These are phyloP conservation scores for Dynastes hyllus DNA, from an alignment of 2,888 invertebrate genomes.

Conservation along the genomic window DNA sequence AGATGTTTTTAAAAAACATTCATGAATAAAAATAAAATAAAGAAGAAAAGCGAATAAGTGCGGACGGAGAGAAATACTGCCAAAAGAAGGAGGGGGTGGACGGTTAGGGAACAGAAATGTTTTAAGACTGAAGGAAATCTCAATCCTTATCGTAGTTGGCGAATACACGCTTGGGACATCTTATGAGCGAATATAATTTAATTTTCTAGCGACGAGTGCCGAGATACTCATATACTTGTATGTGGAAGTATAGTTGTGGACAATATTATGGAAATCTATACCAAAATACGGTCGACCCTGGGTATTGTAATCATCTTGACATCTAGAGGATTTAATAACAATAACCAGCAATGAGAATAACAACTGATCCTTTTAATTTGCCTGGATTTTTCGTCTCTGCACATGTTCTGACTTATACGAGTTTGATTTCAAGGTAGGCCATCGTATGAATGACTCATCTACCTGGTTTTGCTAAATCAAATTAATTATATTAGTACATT, in stretches of 20 bases:
- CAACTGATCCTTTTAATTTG: too few species aligned
- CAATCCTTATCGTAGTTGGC: not conserved
- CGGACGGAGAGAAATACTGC: not conserved
- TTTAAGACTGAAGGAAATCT: slow-evolving; percentile 4
- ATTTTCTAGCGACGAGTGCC: slow-evolving; percentile 22
- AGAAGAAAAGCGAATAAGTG: slow-evolving; percentile 55
- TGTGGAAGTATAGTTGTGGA: not conserved
- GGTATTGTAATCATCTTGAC: too few species aligned
- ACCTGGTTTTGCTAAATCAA: too few species aligned
- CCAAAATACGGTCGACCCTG: too few species aligned
- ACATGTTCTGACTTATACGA: too few species aligned
- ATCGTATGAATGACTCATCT: too few species aligned
- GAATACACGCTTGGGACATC: slow-evolving; percentile 29
- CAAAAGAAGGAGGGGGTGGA: not conserved
- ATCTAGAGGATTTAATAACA: too few species aligned
- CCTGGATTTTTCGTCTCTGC: too few species aligned
- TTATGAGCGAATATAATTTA: slow-evolving; percentile 37
- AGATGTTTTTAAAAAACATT: slow-evolving; percentile 62
- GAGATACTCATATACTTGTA: slow-evolving; percentile 21
- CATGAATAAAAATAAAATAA: slow-evolving; percentile 67
- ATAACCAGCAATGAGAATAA: too few species aligned
- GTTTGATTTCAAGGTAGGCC: too few species aligned
- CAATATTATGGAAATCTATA: not conserved
- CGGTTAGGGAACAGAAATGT: not conserved
- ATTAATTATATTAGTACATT: too few species aligned